phyloP scores from a whole-genome alignment of 2,888 invertebrate genomes.

The Eilema caniola region DNA sequence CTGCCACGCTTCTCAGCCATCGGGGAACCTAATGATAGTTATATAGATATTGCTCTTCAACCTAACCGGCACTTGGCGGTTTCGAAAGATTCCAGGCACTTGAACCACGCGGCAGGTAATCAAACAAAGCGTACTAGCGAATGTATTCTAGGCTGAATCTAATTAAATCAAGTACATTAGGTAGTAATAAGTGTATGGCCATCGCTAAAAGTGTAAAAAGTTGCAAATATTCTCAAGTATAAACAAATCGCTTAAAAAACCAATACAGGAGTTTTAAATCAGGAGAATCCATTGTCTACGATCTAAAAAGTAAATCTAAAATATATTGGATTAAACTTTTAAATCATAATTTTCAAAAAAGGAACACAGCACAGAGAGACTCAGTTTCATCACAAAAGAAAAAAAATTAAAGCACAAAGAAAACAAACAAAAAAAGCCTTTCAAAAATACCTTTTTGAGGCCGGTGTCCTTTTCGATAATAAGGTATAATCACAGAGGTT shows the following conservation, averaged over 20 bases:
- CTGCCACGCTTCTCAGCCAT: background rate
- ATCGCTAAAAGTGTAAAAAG: no score
- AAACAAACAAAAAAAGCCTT: constrained; percentile 42
- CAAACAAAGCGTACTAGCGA: background rate
- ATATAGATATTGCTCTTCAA: background rate
- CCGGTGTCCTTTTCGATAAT: constrained; percentile 83
- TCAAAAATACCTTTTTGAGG: constrained; percentile 78
- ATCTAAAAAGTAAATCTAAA: background rate
- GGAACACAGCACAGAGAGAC: no score
- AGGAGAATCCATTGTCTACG: background rate
- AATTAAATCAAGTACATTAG: background rate
- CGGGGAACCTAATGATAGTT: background rate
- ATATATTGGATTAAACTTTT: background rate
- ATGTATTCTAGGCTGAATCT: background rate
- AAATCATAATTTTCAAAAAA: background rate
- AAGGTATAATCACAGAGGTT: constrained; percentile 78
- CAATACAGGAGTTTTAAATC: background rate
- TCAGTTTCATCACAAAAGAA: background rate
- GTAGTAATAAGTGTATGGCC: no score
- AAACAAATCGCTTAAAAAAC: background rate
- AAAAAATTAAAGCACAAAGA: constrained; percentile 25
- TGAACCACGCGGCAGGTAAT: background rate
- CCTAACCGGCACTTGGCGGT: background rate
- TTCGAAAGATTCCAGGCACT: background rate
- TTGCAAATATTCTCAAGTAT: no score